Conservation (phyloP, 2,113 vertebrate genomes). For the Puntigrus tetrazona region DNA sequence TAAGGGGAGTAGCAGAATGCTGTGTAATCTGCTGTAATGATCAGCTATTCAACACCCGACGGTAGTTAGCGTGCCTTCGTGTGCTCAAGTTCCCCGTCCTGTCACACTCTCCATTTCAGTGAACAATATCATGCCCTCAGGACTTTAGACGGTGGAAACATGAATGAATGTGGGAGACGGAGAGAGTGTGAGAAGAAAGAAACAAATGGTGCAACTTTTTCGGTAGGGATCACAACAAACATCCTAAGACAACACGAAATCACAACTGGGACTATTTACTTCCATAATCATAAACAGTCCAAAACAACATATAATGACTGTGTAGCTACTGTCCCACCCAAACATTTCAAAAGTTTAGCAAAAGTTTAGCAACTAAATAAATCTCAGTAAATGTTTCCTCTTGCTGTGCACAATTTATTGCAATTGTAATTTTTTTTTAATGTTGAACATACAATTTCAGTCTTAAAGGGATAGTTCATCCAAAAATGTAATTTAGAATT, state of each 20-base stretch:
- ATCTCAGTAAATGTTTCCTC: no score
- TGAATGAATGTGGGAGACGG: background rate
- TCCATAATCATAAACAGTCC: background rate
- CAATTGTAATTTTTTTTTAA: no score
- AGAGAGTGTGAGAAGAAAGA: background rate
- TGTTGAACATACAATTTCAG: no score
- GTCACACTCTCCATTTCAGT: slow-evolving; percentile 27
- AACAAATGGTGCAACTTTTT: background rate
- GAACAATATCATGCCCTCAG: slow-evolving; percentile 24
- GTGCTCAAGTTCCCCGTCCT: slow-evolving; percentile 37
- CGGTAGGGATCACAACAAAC: background rate
- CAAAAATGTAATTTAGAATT: no score
- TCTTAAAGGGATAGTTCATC: no score
- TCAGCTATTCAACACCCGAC: slow-evolving; percentile 57
- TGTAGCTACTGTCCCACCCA: background rate
- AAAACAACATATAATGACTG: background rate
- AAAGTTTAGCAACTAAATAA: no score
- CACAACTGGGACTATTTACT: background rate
- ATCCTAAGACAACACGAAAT: background rate
- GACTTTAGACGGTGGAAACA: background rate
- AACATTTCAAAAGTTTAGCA: no score
- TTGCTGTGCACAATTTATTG: no score
- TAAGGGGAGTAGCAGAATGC: slow-evolving; percentile 36
- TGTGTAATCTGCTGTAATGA: slow-evolving; percentile 59
- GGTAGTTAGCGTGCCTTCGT: slow-evolving; percentile 43